A percentile compares a stretch with the other conserved stretches of the same genome.
Conservation (phyloP, 2,888 invertebrate species). For the Lithophane leautieri region DNA sequence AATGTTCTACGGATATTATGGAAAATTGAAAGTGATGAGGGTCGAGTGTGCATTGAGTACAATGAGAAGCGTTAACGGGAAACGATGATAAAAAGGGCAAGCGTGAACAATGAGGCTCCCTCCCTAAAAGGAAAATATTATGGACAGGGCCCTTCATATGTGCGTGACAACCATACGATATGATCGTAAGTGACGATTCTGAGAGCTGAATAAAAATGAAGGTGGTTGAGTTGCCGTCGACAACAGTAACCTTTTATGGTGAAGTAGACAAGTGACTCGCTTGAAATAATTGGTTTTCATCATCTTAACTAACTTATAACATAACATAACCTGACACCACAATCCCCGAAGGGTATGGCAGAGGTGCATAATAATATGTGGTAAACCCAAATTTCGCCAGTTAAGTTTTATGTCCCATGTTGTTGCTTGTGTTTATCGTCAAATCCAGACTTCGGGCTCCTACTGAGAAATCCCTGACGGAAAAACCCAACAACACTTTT, state of each 20-base stretch:
- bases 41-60: slow-evolving; percentile 61
- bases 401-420: too few relatives aligned
- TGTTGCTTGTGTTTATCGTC: too few relatives aligned
- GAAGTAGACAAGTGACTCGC: not conserved
- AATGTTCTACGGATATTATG: slow-evolving; percentile 50
- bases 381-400: too few relatives aligned
- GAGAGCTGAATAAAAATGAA: not conserved
- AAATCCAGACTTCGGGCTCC: not conserved
- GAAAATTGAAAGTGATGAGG: slow-evolving; percentile 72
- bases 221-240: not conserved
- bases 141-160: slow-evolving; percentile 17
- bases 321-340: too few relatives aligned
- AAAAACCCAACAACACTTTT: not conserved
- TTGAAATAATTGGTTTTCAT: not conserved
- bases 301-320: too few relatives aligned
- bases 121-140: slow-evolving; percentile 53
- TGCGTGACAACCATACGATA: slow-evolving; percentile 31
- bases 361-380: too few relatives aligned
- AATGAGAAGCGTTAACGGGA: slow-evolving; percentile 47
- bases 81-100: slow-evolving; percentile 41
- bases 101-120: slow-evolving; percentile 41
- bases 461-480: not conserved
- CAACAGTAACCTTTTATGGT: not conserved
- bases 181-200: not conserved
- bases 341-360: not conserved